Conservation (phyloP, 2,797 vertebrate species). For the Triplophysa yarkandensis region DNA sequence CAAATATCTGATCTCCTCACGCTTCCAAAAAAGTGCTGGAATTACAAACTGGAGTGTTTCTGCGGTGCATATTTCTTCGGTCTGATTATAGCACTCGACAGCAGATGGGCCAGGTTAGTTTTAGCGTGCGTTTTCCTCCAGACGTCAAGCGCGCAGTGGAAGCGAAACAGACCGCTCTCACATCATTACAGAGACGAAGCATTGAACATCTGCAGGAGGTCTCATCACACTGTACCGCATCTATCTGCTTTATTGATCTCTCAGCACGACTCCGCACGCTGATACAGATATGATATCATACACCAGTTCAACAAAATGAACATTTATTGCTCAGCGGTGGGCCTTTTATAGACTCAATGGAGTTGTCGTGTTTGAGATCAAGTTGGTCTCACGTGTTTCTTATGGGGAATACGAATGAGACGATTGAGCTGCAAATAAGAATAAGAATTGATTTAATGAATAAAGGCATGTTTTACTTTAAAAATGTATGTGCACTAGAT, state of each 20-base stretch:
- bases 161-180: slow-evolving; percentile 11
- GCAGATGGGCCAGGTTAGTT: slow-evolving; percentile 36
- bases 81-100: slow-evolving; percentile 28
- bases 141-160: slow-evolving; percentile 26
- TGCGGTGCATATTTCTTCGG: slow-evolving; percentile 6
- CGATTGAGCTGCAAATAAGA: no score
- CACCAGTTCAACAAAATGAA: neutral
- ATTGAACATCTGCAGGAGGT: slow-evolving; percentile 45
- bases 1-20: slow-evolving; percentile 56
- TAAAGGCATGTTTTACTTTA: no score
- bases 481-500: no score
- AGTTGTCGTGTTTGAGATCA: neutral
- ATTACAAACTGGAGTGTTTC: slow-evolving; percentile 49
- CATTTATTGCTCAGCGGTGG: neutral
- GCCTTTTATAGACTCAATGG: neutral
- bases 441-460: no score
- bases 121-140: slow-evolving; percentile 32
- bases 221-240: slow-evolving; percentile 47
- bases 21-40: slow-evolving; percentile 53
- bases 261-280: slow-evolving; percentile 55
- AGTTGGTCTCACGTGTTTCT: neutral
- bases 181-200: slow-evolving; percentile 39
- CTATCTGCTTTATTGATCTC: slow-evolving; percentile 60
- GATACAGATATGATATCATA: slow-evolving; percentile 35
- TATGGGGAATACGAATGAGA: slow-evolving; percentile 3